Evolutionary conservation across 1,140 invertebrate species (phyloP).

Genomic region (Rhopalosiphum maidis): DNA sequence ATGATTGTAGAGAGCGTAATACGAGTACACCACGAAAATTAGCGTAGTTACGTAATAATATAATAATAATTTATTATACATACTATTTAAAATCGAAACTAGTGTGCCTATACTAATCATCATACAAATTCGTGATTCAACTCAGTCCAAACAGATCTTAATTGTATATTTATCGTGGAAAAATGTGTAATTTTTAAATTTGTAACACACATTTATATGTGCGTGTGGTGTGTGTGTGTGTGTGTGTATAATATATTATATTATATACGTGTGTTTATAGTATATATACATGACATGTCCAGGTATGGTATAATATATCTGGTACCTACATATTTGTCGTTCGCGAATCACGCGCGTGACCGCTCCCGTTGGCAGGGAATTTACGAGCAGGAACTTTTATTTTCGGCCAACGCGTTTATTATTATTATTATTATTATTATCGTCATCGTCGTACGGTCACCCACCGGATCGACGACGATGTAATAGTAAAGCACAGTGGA

Average conservation of each 20-base stretch:
- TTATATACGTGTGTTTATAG: background rate
- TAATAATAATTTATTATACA: background rate
- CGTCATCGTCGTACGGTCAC: background rate
- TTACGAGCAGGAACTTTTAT: background rate
- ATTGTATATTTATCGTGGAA: background rate
- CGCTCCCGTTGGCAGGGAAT: background rate
- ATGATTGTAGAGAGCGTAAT: fast-evolving
- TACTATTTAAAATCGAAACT: background rate
- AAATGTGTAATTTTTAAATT: background rate
- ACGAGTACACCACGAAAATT: background rate
- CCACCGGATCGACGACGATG: background rate
- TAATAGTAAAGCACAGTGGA: background rate
- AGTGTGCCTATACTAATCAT: background rate
- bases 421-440: conserved; percentile 8
- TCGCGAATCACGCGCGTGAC: background rate
- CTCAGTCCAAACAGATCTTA: no score
- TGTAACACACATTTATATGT: no score
- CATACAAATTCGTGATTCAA: background rate
- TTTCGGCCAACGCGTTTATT: background rate
- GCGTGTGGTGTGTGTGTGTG: no score
- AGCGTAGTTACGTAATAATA: background rate
- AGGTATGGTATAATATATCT: background rate
- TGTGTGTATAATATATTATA: no score
- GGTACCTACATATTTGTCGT: background rate
- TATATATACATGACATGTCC: background rate